Evolutionary conservation across 2,113 vertebrate genomes (phyloP).

Genomic region (Alethe castanea): DNA sequence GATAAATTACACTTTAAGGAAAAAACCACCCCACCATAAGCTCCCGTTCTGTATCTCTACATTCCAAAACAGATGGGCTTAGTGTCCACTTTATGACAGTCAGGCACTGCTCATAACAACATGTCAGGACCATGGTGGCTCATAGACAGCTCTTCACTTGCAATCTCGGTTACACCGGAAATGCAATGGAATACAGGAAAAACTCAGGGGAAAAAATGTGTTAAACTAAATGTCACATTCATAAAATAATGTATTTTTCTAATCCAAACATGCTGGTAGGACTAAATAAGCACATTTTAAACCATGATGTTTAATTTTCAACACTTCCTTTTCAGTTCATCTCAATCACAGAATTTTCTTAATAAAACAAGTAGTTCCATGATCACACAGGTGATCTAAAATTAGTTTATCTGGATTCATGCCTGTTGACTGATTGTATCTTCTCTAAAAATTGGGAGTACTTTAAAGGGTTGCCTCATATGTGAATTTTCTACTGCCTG

Average conservation of each 20-base stretch:
- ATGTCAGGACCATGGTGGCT: not conserved
- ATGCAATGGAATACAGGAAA: not conserved
- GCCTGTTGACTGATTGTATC: not conserved
- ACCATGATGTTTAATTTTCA: not conserved
- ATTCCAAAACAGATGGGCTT: not conserved
- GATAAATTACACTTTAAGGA: not conserved
- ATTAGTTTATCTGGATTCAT: not conserved
- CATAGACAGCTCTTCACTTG: not conserved
- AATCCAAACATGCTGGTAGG: not conserved
- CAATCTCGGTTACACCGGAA: not conserved
- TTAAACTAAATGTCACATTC: not conserved
- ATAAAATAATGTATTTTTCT: not conserved
- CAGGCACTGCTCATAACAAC: not conserved
- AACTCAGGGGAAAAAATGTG: not conserved
- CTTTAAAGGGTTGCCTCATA: not conserved
- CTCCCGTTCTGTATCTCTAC: not conserved
- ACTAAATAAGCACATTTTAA: not conserved
- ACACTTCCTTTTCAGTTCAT: not conserved
- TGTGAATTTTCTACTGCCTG: not conserved
- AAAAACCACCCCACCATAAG: not conserved
- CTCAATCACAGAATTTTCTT: not conserved
- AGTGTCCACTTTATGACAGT: not conserved
- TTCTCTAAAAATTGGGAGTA: not conserved
- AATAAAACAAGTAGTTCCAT: not conserved
- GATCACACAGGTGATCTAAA: not conserved